A percentile compares a stretch with the other conserved stretches of the same genome.
phyloP scores from a whole-genome alignment of 2,113 vertebrate genomes.

The Sapajus apella region DNA sequence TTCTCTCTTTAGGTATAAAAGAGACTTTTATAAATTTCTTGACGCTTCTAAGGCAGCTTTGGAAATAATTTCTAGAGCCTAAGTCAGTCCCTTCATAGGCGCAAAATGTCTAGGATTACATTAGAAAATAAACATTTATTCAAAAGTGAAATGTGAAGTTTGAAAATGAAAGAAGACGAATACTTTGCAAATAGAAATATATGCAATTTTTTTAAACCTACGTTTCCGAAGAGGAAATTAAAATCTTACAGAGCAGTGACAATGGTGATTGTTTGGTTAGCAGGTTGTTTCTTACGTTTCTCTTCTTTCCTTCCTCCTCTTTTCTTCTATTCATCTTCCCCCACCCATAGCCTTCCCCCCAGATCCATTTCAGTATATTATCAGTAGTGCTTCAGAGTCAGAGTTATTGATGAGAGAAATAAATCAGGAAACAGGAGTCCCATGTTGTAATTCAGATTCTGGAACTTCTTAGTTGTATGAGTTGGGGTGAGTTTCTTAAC shows the following conservation, averaged over 20 bases:
- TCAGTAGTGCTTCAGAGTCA: background rate
- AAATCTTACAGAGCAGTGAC: constrained; percentile 3
- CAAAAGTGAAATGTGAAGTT: constrained; percentile 44
- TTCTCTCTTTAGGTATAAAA: constrained; percentile 49
- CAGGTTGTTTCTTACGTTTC: background rate
- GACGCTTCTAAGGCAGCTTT: constrained; percentile 40
- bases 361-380: background rate
- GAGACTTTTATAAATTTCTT: constrained; percentile 64
- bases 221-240: constrained; percentile 67
- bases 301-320: background rate
- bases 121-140: constrained; percentile 63
- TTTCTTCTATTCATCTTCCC: background rate
- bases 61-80: constrained; percentile 39
- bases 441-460: background rate
- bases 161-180: background rate
- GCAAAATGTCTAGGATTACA: constrained; percentile 40
- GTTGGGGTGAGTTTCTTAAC: background rate
- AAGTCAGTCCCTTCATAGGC: background rate
- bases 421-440: background rate
- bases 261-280: background rate
- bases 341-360: background rate
- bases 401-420: background rate
- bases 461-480: background rate
- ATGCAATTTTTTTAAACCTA: background rate
- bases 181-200: constrained; percentile 21